These are phyloP conservation scores for Pelosia muscerda DNA, from an alignment of 2,888 invertebrate genomes.

Conservation along the genomic window DNA sequence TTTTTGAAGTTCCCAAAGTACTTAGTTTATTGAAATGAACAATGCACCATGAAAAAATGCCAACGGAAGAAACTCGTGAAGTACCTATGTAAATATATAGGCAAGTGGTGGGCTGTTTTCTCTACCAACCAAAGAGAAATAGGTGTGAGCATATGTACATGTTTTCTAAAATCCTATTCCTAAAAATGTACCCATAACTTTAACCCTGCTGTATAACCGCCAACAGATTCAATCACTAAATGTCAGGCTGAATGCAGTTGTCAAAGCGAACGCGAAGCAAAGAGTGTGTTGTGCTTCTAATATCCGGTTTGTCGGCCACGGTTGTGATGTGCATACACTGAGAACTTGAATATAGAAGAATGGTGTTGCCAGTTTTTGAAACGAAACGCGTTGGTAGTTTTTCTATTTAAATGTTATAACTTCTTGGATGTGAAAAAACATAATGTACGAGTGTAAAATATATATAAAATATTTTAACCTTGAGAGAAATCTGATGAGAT, in stretches of 20 bases:
- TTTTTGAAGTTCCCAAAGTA: too few relatives aligned
- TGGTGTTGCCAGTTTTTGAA: slow-evolving; percentile 25
- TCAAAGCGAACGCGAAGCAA: slow-evolving; percentile 33
- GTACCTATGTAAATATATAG: too few relatives aligned
- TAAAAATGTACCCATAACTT: background rate
- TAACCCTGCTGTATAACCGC: slow-evolving; percentile 5
- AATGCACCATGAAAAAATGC: too few relatives aligned
- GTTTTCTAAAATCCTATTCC: too few relatives aligned
- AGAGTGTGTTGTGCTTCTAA: slow-evolving; percentile 49
- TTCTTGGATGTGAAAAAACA: too few relatives aligned
- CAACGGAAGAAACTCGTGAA: too few relatives aligned
- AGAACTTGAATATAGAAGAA: slow-evolving; percentile 26
- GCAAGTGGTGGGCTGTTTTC: background rate
- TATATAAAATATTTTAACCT: too few relatives aligned
- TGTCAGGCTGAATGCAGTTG: slow-evolving; percentile 35
- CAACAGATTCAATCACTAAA: slow-evolving; percentile 39
- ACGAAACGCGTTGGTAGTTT: background rate
- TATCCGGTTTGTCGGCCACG: slow-evolving; percentile 44
- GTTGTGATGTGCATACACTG: slow-evolving; percentile 14
- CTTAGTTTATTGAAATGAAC: too few relatives aligned
- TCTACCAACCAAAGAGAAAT: too few relatives aligned
- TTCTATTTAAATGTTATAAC: background rate
- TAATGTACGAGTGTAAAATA: too few relatives aligned
- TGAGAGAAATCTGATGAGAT: too few relatives aligned
- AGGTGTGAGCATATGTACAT: too few relatives aligned